Evolutionary conservation across 2,888 invertebrate genomes (phyloP).

Genomic region (Ochropleura plecta): DNA sequence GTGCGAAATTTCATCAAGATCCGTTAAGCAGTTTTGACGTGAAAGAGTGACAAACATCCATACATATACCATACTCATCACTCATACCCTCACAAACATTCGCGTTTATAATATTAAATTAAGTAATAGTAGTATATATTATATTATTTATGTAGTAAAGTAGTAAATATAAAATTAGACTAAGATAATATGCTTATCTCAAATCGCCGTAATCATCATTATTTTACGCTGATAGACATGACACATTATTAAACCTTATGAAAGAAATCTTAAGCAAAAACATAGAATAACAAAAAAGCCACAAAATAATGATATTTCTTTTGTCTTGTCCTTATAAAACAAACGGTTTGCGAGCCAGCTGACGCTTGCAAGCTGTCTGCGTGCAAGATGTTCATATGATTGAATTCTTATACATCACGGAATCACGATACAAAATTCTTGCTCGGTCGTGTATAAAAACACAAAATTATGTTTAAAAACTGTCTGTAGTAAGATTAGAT

Average conservation of each 20-base stretch:
- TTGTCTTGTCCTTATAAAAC: slow-evolving; percentile 58
- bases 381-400: slow-evolving; percentile 51
- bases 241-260: background rate
- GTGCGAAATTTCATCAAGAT: no score
- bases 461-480: background rate
- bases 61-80: no score
- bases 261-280: background rate
- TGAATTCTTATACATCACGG: slow-evolving; percentile 54
- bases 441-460: background rate
- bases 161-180: background rate
- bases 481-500: background rate
- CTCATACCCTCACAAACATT: no score
- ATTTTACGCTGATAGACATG: background rate
- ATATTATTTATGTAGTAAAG: no score
- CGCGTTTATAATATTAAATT: no score
- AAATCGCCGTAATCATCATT: background rate
- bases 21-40: no score
- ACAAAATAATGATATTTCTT: slow-evolving; percentile 10
- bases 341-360: slow-evolving; percentile 55
- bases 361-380: slow-evolving; percentile 52
- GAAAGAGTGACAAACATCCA: no score
- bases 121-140: no score
- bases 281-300: background rate
- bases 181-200: background rate
- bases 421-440: slow-evolving; percentile 31